Base-by-base conservation (phyloP, 2,113 vertebrate species). In the Tragelaphus strepsiceros region DNA sequence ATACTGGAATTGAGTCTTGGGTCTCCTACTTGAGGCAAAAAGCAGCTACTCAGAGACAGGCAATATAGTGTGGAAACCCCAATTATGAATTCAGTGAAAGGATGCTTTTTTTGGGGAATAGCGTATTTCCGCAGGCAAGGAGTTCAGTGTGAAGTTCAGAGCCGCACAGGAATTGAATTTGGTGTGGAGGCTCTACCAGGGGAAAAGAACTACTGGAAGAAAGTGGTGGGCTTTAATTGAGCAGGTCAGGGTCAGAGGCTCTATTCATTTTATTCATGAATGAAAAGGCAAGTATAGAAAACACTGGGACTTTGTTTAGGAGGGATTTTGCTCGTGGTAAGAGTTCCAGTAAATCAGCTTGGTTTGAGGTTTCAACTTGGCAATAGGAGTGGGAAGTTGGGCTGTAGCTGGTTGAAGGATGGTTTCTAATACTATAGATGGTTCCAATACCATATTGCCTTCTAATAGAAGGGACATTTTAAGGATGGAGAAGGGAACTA, bases 321-420 rank as follows among this genome's bases (percentile, higher is more conserved):
- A 93, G 80, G 81, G 51, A 93, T 92, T 94, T 94, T 97, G 64
- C 96, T 71, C 97, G 89, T 93, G 96, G 90, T 94, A 94, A 94
- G 74, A 74, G 80, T 98, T 97, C 96, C 97, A 97, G 96, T 94
- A 97, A 98, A 77, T 86, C 88, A 93, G 80, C 22, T 43, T 96
- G 85, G 82, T 90, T 96, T 97, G 96, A 93, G 95, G 96, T 90
- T 94, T 98, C 93, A 96, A 90, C 62, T 97, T 97, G 96, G 97
- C 93, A 96, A 51, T 39, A 16, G 30, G 58, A 96, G 49, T 92
- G 86, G 85, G 95, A 95, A 94, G n/a, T 58, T 90, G 80, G 88
- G 24, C 71, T 80, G 35, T 30, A 74, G 87, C 56, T 80, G 90
- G 35, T 81, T 91, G 74, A 85, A 92, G n/a, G 17, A 84, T 82